Conservation (phyloP, 2,797 vertebrate genomes). For the Pangasius macronema region DNA sequence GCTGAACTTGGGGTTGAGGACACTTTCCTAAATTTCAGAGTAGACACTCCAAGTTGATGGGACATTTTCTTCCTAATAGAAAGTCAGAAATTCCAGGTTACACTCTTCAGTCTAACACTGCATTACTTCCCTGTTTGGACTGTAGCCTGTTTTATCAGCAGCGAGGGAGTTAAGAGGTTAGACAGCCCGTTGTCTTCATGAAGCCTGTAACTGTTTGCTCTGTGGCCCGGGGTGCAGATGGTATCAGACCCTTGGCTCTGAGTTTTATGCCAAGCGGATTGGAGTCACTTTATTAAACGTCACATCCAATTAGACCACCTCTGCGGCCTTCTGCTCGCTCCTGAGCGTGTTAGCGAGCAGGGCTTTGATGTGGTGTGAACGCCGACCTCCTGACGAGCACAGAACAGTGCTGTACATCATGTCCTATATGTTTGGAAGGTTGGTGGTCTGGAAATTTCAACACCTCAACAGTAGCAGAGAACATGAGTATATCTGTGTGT, state of each 20-base stretch:
- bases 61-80: neutral
- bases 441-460: constrained; percentile 52
- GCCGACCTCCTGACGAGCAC: constrained; percentile 31
- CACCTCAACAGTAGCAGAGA: constrained; percentile 34
- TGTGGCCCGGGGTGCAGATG: constrained; percentile 69
- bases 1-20: neutral
- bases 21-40: neutral
- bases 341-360: constrained; percentile 44
- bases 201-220: constrained; percentile 57
- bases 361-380: constrained; percentile 65
- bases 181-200: neutral
- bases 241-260: constrained; percentile 52
- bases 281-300: constrained; percentile 63
- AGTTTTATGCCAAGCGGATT: constrained; percentile 59
- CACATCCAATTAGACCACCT: constrained; percentile 63
- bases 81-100: neutral
- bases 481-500: neutral
- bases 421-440: constrained; percentile 53
- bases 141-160: neutral
- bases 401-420: constrained; percentile 48
- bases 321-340: constrained; percentile 35
- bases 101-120: neutral
- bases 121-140: neutral
- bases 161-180: neutral
- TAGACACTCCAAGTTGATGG: neutral